Conservation (phyloP, 2,797 vertebrate genomes). For the Phylloscopus collybita region DNA sequence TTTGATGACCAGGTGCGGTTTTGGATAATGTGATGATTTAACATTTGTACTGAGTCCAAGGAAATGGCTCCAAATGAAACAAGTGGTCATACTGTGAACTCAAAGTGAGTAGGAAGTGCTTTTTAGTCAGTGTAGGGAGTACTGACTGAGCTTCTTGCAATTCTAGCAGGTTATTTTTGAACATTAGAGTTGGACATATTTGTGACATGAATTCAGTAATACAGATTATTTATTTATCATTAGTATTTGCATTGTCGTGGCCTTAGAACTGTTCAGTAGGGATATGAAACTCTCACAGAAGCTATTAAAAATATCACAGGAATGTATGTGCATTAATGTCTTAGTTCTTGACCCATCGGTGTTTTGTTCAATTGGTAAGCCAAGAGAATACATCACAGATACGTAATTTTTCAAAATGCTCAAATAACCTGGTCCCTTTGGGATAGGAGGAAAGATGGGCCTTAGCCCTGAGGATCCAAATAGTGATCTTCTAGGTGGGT, state of each 20-base stretch:
- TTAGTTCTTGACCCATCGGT: background rate
- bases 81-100: background rate
- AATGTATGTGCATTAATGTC: background rate
- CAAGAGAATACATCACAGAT: background rate
- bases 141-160: background rate
- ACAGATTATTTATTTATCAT: background rate
- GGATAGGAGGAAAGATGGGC: background rate
- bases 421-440: background rate
- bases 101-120: background rate
- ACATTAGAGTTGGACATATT: background rate
- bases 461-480: background rate
- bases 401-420: background rate
- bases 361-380: background rate
- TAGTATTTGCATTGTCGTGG: background rate
- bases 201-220: background rate
- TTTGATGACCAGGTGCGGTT: background rate
- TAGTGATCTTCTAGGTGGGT: background rate
- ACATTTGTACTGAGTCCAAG: background rate
- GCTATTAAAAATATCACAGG: background rate
- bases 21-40: background rate
- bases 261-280: background rate
- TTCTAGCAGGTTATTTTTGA: background rate
- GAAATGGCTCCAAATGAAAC: background rate
- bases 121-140: background rate
- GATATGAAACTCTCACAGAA: background rate